These are phyloP conservation scores for Endotricha flammealis DNA, from an alignment of 2,888 invertebrate species.

Conservation along the genomic window DNA sequence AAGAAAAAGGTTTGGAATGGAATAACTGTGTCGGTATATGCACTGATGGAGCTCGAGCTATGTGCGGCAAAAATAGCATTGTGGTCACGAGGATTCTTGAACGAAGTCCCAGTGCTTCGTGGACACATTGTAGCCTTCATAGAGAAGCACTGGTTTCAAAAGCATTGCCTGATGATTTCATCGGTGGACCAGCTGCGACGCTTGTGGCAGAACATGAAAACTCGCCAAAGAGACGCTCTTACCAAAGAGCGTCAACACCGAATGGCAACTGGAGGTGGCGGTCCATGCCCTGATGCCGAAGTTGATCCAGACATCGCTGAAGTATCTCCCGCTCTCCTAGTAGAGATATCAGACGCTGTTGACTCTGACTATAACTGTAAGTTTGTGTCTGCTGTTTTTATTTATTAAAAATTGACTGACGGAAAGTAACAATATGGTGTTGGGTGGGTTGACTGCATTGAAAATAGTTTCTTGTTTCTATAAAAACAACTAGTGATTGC, in stretches of 20 bases:
- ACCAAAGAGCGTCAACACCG: slow-evolving; percentile 14
- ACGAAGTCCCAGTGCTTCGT: slow-evolving; percentile 2
- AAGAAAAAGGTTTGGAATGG: slow-evolving; percentile 1
- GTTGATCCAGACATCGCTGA: slow-evolving; percentile 4
- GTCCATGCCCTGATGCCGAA: neutral
- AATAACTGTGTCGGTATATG: slow-evolving; percentile 1
- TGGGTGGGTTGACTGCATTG: too few relatives aligned
- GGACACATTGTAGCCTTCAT: slow-evolving; percentile 1
- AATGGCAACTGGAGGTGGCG: slow-evolving; percentile 6
- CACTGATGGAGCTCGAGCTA: neutral
- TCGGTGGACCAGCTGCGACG: slow-evolving; percentile 19
- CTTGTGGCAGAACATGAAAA: slow-evolving; percentile 21
- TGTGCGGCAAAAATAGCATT: slow-evolving; percentile 2
- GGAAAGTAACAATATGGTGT: too few relatives aligned
- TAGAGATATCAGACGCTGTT: slow-evolving; percentile 7
- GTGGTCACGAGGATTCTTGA: slow-evolving; percentile 4
- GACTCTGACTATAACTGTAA: slow-evolving; percentile 8
- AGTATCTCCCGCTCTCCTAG: slow-evolving; percentile 5
- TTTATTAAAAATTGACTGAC: too few relatives aligned
- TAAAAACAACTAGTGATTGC: too few relatives aligned
- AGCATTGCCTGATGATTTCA: too few relatives aligned
- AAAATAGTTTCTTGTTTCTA: too few relatives aligned
- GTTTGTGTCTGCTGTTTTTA: too few relatives aligned
- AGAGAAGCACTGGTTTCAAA: slow-evolving; percentile 6
- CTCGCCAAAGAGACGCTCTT: slow-evolving; percentile 16